phyloP scores from a whole-genome alignment of 2,113 vertebrate species.

The Entomyzon cyanotis region DNA sequence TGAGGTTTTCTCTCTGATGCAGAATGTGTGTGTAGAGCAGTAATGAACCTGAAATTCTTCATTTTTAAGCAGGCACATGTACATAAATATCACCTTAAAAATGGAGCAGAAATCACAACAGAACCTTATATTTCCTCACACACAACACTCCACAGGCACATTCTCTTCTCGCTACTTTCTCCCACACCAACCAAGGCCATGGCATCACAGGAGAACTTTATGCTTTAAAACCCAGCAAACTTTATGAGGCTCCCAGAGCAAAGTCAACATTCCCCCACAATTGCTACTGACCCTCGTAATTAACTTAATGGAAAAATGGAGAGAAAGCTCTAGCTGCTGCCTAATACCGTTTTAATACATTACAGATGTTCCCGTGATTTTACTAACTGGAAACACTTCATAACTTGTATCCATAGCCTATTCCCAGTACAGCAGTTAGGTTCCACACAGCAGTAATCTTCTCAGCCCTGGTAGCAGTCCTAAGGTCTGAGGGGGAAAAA shows the following conservation, averaged over 20 bases:
- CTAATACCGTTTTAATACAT: neutral
- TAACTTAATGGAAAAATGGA: conserved; percentile 4
- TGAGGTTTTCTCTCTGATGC: neutral
- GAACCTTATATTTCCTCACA: neutral
- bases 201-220: neutral
- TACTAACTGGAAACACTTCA: conserved; percentile 33
- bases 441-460: neutral
- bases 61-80: neutral
- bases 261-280: neutral
- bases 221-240: neutral
- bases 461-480: neutral
- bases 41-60: neutral
- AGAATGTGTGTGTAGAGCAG: neutral
- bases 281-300: neutral
- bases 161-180: neutral
- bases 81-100: neutral
- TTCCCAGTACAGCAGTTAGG: neutral
- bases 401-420: neutral
- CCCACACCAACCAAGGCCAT: neutral
- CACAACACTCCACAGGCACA: neutral
- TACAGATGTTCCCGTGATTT: conserved; percentile 39
- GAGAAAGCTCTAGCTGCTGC: neutral
- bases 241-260: neutral
- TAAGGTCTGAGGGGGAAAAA: neutral
- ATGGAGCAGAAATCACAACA: neutral